phyloP scores from a whole-genome alignment of 2,113 vertebrate genomes.

The Lasiurus borealis region DNA sequence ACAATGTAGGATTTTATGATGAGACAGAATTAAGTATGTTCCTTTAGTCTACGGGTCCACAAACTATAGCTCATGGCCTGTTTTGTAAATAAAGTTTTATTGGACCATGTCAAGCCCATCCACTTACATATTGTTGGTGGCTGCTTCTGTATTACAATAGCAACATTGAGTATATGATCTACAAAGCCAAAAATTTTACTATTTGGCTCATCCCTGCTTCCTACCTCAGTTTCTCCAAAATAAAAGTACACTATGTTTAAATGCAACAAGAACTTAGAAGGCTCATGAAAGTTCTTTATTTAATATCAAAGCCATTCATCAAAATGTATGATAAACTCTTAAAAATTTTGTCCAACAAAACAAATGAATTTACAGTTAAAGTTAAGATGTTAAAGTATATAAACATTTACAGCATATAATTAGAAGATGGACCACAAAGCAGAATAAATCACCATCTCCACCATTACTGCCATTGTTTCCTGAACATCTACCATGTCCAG shows the following conservation, averaged over 20 bases:
- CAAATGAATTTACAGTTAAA: background rate
- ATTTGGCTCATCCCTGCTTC: background rate
- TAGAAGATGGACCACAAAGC: background rate
- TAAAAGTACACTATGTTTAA: conserved; percentile 20
- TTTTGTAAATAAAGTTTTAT: background rate
- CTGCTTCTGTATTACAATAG: background rate
- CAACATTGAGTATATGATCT: background rate
- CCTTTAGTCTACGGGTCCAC: background rate
- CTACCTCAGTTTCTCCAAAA: conserved; percentile 57
- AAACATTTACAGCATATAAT: conserved; percentile 14
- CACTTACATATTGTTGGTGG: background rate
- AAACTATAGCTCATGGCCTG: background rate
- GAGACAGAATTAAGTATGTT: background rate
- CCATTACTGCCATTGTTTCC: background rate
- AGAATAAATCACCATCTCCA: background rate
- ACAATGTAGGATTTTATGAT: background rate
- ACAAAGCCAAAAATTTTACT: background rate
- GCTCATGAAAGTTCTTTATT: background rate
- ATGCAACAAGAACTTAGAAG: conserved; percentile 51
- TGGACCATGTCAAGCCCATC: background rate
- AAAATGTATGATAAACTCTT: background rate
- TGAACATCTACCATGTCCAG: background rate
- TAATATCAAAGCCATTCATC: conserved; percentile 30
- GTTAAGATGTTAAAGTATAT: background rate
- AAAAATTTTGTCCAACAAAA: background rate